A percentile compares a stretch with the other conserved stretches of the same genome.
Conservation (phyloP, 2,888 invertebrate species). For the Scaptomyza tumidula region DNA sequence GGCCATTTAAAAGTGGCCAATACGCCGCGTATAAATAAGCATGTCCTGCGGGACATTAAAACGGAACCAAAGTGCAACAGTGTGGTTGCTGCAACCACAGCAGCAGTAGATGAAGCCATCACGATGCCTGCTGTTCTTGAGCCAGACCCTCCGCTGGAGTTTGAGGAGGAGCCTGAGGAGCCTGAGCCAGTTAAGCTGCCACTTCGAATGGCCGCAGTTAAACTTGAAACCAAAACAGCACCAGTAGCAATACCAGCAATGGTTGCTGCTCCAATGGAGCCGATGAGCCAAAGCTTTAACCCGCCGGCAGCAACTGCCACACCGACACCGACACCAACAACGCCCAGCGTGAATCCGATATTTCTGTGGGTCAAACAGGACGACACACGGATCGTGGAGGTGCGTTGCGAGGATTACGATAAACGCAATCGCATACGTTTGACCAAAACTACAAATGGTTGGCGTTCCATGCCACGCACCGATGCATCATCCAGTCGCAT, state of each 20-base stretch:
- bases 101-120: slow-evolving; percentile 6
- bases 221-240: slow-evolving; percentile 71
- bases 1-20: slow-evolving; percentile 77
- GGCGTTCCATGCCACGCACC: slow-evolving; percentile 93
- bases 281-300: neutral
- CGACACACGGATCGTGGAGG: slow-evolving; percentile 92
- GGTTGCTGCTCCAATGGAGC: neutral
- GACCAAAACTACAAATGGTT: slow-evolving; percentile 92
- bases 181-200: slow-evolving; percentile 37
- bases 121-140: slow-evolving; percentile 7
- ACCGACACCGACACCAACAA: slow-evolving; percentile 13
- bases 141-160: neutral
- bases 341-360: slow-evolving; percentile 87
- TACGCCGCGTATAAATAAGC: slow-evolving; percentile 73
- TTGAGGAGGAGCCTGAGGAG: neutral
- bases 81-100: slow-evolving; percentile 25
- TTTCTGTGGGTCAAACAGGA: slow-evolving; percentile 94
- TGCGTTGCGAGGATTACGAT: slow-evolving; percentile 95
- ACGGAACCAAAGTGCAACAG: slow-evolving; percentile 79
- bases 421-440: slow-evolving; percentile 92
- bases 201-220: slow-evolving; percentile 54
- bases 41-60: slow-evolving; percentile 78
- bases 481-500: slow-evolving; percentile 85
- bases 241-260: neutral
- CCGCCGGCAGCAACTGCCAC: neutral